A percentile compares a stretch with the other conserved stretches of the same genome.
Evolutionary conservation across 1,140 invertebrate species (phyloP).

Genomic region (Bombus waltoni): DNA sequence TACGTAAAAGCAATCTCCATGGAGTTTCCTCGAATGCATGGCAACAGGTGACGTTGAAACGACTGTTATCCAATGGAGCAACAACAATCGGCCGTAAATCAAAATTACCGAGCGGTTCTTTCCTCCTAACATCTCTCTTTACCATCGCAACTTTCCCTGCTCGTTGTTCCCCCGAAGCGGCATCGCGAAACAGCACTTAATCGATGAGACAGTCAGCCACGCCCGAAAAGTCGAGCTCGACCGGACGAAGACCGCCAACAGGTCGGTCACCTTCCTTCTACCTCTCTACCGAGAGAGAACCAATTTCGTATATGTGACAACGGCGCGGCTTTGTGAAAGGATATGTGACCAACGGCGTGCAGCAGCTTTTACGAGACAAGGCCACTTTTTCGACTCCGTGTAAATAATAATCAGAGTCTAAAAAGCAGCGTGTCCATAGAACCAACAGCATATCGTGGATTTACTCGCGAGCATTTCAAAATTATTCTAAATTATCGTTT

Average conservation of each 20-base stretch:
- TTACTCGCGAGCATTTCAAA: too few species aligned
- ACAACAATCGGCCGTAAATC: conserved; percentile 7
- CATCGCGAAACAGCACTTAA: background rate
- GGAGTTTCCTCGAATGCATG: background rate
- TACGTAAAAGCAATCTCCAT: background rate
- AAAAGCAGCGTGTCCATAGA: background rate
- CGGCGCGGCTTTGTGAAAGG: conserved; percentile 14
- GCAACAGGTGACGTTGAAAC: background rate
- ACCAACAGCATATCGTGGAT: background rate
- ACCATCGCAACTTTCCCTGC: background rate
- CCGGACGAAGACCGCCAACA: conserved; percentile 40
- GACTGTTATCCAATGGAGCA: background rate
- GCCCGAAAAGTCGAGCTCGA: conserved; percentile 32
- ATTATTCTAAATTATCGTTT: too few species aligned
- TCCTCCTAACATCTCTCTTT: background rate
- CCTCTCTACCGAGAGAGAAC: conserved; percentile 10
- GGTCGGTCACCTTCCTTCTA: conserved; percentile 57
- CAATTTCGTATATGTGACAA: conserved; percentile 47
- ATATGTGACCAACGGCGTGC: background rate
- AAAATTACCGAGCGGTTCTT: background rate
- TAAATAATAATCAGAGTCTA: conserved; percentile 51
- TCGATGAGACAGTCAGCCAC: conserved; percentile 15
- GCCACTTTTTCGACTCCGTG: conserved; percentile 33
- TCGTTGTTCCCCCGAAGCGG: background rate
- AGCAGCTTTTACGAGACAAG: conserved; percentile 28